phyloP scores from a whole-genome alignment of 2,888 invertebrate genomes.

The Melieria crassipennis region DNA sequence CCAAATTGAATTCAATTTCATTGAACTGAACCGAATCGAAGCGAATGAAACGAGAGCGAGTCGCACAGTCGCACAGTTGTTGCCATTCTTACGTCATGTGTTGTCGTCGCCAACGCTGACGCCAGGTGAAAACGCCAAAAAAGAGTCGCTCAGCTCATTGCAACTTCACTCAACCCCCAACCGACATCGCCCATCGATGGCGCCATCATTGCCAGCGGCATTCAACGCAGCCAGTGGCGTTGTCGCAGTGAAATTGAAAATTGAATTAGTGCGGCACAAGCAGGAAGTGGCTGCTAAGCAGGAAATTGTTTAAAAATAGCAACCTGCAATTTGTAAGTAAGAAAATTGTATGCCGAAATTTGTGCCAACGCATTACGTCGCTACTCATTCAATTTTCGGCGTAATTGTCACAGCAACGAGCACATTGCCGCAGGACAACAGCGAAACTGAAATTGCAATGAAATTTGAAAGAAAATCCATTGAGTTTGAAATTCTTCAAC shows the following conservation, averaged over 20 bases:
- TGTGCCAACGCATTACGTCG: too few relatives aligned
- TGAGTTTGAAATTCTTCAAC: too few relatives aligned
- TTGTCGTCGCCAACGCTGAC: not conserved
- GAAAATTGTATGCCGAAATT: conserved; percentile 1
- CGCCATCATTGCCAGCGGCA: too few relatives aligned
- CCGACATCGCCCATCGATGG: not conserved
- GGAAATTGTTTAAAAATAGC: conserved; percentile 59
- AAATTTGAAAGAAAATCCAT: too few relatives aligned
- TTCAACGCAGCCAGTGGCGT: not conserved
- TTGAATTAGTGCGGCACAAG: conserved; percentile 32
- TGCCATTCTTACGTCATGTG: not conserved
- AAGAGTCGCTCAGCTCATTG: not conserved
- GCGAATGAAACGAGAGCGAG: not conserved
- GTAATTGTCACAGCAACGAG: too few relatives aligned
- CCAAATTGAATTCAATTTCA: conserved; percentile 1
- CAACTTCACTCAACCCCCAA: not conserved
- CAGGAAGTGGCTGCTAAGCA: conserved; percentile 60
- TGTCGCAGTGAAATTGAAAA: conserved; percentile 25
- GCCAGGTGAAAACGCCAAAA: not conserved
- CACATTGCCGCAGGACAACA: too few relatives aligned
- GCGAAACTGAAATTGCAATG: too few relatives aligned
- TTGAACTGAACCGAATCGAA: conserved; percentile 8
- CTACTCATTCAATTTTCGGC: too few relatives aligned
- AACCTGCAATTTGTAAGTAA: conserved; percentile 20
- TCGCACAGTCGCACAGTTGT: too few relatives aligned